Conservation (phyloP, 2,113 vertebrate species). For the Athene cunicularia region DNA sequence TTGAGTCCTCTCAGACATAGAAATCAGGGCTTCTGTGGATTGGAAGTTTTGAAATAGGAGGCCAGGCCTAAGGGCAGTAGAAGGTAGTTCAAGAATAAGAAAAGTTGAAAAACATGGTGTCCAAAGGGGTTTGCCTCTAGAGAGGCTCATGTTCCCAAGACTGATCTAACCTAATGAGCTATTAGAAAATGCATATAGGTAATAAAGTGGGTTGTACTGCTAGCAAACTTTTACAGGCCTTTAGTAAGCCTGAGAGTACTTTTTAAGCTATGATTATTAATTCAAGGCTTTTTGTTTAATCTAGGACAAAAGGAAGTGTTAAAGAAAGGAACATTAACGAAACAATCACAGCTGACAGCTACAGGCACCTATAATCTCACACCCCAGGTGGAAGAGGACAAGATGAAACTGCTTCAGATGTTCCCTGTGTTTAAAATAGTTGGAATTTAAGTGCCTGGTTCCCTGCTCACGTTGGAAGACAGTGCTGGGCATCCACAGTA, state of each 20-base stretch:
- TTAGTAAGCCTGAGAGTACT: not conserved
- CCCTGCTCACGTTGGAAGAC: not conserved
- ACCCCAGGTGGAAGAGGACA: not conserved
- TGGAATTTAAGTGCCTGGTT: not conserved
- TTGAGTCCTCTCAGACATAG: not conserved
- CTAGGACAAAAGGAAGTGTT: not conserved
- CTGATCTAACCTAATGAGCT: not conserved
- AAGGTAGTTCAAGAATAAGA: not conserved
- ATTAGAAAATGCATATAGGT: not conserved
- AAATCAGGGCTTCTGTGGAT: not conserved
- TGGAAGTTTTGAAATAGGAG: not conserved
- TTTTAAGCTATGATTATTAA: not conserved
- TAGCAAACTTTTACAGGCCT: not conserved
- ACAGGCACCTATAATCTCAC: not conserved
- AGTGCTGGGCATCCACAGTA: not conserved
- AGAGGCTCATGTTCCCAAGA: not conserved
- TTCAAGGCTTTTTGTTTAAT: not conserved
- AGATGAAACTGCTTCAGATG: not conserved
- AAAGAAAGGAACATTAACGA: not conserved
- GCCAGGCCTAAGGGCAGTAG: not conserved
- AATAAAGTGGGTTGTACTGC: not conserved
- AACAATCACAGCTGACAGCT: not conserved
- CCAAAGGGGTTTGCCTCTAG: not conserved
- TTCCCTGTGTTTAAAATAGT: fast-evolving
- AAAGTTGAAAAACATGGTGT: not conserved